Percentiles rank a stretch among this genome's conserved stretches.
phyloP scores from a whole-genome alignment of 1,140 invertebrate species.

The Diplogasteroides magnus region DNA sequence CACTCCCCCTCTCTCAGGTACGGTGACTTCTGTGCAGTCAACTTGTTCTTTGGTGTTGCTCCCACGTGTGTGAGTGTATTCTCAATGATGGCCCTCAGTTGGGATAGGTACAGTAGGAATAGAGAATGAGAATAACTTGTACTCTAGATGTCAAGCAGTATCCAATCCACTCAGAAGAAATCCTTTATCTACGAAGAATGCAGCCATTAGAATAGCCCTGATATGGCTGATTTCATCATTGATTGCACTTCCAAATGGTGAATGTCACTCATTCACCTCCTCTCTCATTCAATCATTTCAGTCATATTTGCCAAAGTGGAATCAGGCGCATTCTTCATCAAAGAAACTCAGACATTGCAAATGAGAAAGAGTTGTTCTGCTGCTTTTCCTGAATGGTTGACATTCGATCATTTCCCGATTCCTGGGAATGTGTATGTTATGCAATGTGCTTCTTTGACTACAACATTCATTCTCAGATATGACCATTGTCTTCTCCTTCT shows the following conservation, averaged over 20 bases:
- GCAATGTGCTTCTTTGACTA: no score
- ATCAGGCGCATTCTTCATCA: neutral
- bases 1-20: slow-evolving; percentile 48
- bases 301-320: neutral
- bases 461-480: slow-evolving; percentile 27
- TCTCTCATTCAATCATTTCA: neutral
- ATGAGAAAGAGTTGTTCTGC: neutral
- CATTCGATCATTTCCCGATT: no score
- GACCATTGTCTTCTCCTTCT: slow-evolving; percentile 28
- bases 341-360: neutral
- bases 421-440: no score
- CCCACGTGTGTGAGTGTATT: slow-evolving; percentile 84
- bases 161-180: slow-evolving; percentile 75
- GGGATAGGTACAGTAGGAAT: slow-evolving; percentile 95
- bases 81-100: slow-evolving; percentile 84
- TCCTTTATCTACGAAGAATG: slow-evolving; percentile 71
- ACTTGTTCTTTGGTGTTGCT: slow-evolving; percentile 72
- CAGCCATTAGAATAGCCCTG: slow-evolving; percentile 68
- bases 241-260: slow-evolving; percentile 28
- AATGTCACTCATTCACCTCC: neutral
- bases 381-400: no score
- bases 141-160: slow-evolving; percentile 78
- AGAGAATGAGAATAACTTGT: slow-evolving; percentile 17
- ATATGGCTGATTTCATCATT: slow-evolving; percentile 67
- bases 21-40: slow-evolving; percentile 18